These are phyloP conservation scores for Agrotis exclamationis DNA, from an alignment of 2,888 invertebrate genomes.

Conservation along the genomic window DNA sequence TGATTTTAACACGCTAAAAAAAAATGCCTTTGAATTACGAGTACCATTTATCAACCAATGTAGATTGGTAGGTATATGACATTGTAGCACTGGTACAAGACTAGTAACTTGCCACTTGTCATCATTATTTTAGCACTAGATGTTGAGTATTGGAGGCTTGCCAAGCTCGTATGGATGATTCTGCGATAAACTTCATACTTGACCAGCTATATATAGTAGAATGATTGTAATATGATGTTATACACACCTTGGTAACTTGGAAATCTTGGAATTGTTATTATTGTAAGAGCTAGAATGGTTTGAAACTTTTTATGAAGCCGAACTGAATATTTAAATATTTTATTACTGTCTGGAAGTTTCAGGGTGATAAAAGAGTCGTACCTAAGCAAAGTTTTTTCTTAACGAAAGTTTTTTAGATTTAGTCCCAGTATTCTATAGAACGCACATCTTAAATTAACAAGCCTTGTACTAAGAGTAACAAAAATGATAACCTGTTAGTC, in stretches of 20 bases:
- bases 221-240: slow-evolving; percentile 33
- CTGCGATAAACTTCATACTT: slow-evolving; percentile 32
- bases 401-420: no score
- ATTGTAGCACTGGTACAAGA: slow-evolving; percentile 27
- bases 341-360: neutral
- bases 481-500: no score
- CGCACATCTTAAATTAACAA: no score
- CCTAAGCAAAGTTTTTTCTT: neutral
- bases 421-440: no score
- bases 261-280: neutral
- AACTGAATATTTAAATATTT: neutral
- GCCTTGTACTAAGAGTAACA: no score
- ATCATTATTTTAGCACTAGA: slow-evolving; percentile 38
- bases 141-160: slow-evolving; percentile 28
- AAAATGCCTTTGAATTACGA: no score
- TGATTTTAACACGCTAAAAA: no score
- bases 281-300: neutral
- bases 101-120: slow-evolving; percentile 42
- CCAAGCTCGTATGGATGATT: slow-evolving; percentile 43
- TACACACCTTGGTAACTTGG: neutral
- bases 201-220: slow-evolving; percentile 14
- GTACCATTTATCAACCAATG: no score
- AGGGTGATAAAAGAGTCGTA: neutral
- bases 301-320: neutral
- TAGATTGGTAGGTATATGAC: no score